phyloP scores from a whole-genome alignment of 2,888 invertebrate genomes.

The Limenitis camilla region DNA sequence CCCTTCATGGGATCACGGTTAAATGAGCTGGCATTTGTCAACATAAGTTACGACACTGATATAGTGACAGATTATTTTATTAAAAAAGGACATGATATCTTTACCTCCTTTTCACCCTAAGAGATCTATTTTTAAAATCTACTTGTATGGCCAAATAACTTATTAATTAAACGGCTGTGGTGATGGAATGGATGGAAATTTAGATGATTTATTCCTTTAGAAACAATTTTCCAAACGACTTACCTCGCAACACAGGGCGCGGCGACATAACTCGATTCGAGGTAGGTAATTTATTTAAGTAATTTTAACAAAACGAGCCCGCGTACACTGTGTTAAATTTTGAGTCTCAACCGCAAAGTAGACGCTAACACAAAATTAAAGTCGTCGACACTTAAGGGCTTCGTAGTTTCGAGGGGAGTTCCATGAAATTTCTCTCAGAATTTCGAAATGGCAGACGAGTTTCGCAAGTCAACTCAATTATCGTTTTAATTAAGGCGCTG shows the following conservation, averaged over 20 bases:
- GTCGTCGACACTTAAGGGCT: constrained; percentile 71
- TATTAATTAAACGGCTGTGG: constrained; percentile 7
- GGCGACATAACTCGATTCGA: constrained; percentile 52
- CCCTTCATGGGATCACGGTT: constrained; percentile 50
- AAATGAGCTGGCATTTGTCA: constrained; percentile 53
- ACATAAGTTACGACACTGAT: constrained; percentile 29
- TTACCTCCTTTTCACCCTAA: background rate
- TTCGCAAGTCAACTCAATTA: constrained; percentile 75
- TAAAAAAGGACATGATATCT: constrained; percentile 1
- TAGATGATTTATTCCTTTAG: constrained; percentile 26
- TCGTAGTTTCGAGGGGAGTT: constrained; percentile 68
- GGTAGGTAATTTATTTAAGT: constrained; percentile 66
- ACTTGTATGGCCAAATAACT: background rate
- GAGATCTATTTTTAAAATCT: background rate
- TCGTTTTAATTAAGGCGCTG: constrained; percentile 73
- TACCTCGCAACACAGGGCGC: constrained; percentile 35
- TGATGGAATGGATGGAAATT: constrained; percentile 17
- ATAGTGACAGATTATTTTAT: constrained; percentile 14
- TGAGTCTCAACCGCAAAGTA: constrained; percentile 68
- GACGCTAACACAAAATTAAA: constrained; percentile 73
- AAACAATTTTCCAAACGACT: constrained; percentile 50
- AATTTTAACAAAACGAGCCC: constrained; percentile 60
- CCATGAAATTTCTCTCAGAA: constrained; percentile 68
- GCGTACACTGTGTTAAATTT: constrained; percentile 68
- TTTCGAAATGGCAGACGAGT: constrained; percentile 73